Evolutionary conservation across 2,113 vertebrate species (phyloP), one percentile per base, ranked within the genome.

Genomic region (Corythoichthys haematopterus): DNA sequence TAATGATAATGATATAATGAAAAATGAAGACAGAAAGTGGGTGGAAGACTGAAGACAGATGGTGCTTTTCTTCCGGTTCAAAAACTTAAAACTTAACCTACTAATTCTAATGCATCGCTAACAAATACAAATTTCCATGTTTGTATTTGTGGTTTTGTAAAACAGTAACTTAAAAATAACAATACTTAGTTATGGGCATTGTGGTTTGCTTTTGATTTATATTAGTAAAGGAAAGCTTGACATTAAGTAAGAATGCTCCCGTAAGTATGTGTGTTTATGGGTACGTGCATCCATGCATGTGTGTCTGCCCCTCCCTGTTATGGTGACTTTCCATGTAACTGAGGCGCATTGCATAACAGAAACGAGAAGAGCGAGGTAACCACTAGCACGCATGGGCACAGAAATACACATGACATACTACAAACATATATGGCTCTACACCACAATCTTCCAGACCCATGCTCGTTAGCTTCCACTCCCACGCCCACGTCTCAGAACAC

Each of bases 321-420:
- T 69, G 73, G 58, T 71, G 55, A 87, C 68, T 86, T 84, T 79
- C 74, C 72, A 73, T 75, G 50, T 45, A 67, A 59, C 66, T 55
- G 9, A 50, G n/a, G 62, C 45, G 63, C 63, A 28, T 81, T 16
- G 48, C 55, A 73, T 58, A 81, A 60, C 58, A 75, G 69, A 76
- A 76, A 71, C 75, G 38, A 65, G 62, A 37, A 60, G 68, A 61
- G 69, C 36, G 4, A 76, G 40, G 61, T 62, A 70, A 77, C 73
- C 65, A 77, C 59, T 76, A 70, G 48, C 50, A 51, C 57, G 9
- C 37, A 55, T 65, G 71, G 52, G 57, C n/a, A 75, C 64, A 65
- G 3, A 72, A 65, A 64, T 50, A 64, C 62, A 38, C 33, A 65
- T n/a, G 35, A 56, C 50, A 67, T 20, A 50, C 12, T 56, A 64